These are phyloP conservation scores for Enteromius fasciolatus DNA, from an alignment of 2,797 vertebrate species.

Conservation along the genomic window DNA sequence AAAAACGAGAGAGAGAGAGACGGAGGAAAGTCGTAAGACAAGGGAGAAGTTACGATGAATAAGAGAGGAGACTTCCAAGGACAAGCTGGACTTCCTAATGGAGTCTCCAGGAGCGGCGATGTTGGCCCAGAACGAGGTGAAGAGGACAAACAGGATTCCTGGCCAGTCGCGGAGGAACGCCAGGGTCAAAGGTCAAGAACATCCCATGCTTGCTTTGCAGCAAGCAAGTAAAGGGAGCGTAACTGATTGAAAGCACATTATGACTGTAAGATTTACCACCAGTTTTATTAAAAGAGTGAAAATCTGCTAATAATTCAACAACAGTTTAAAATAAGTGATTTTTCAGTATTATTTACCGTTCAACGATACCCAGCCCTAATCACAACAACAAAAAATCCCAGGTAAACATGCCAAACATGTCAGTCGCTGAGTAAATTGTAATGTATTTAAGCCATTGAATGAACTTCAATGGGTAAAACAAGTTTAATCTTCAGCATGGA, in stretches of 20 bases:
- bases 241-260: neutral
- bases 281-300: neutral
- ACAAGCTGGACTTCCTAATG: constrained; percentile 76
- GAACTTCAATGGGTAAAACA: neutral
- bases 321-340: neutral
- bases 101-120: constrained; percentile 71
- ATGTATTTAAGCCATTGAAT: neutral
- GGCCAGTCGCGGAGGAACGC: constrained; percentile 50
- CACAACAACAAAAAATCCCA: too few species aligned
- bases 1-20: constrained; percentile 48
- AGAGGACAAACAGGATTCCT: constrained; percentile 64
- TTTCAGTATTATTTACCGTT: neutral
- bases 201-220: constrained; percentile 49
- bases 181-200: constrained; percentile 60
- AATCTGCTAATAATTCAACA: neutral
- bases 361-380: too few species aligned
- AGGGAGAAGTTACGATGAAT: constrained; percentile 66
- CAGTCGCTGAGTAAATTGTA: neutral
- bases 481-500: neutral
- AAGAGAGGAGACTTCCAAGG: constrained; percentile 80
- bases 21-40: constrained; percentile 64
- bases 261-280: constrained; percentile 9
- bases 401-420: too few species aligned
- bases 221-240: constrained; percentile 52
- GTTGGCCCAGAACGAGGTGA: constrained; percentile 58